phyloP scores from a whole-genome alignment of 2,113 vertebrate species.

The Peromyscus maniculatus region DNA sequence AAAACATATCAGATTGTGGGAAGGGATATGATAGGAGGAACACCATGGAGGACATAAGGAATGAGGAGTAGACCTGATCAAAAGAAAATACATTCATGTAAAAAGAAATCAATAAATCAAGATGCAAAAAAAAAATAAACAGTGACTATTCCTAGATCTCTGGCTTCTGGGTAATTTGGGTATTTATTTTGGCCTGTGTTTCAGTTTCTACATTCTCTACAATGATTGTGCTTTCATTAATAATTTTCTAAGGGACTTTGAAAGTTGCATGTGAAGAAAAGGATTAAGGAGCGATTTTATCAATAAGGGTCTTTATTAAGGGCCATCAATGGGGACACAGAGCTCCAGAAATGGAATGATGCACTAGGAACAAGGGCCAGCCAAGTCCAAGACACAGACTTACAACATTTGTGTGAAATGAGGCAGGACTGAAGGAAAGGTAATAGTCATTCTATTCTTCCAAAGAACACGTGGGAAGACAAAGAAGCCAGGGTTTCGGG shows the following conservation, averaged over 20 bases:
- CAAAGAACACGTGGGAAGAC: not conserved
- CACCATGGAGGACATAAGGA: not conserved
- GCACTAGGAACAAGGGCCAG: not conserved
- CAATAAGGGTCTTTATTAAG: not conserved
- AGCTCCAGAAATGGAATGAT: not conserved
- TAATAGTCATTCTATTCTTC: not conserved
- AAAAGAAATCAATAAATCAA: not conserved
- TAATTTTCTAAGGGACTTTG: slow-evolving; percentile 1
- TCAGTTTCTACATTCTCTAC: slow-evolving; percentile 46
- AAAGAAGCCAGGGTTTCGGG: not conserved
- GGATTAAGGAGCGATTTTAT: not conserved
- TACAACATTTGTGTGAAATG: not conserved
- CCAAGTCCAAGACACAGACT: not conserved
- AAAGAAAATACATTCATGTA: not conserved
- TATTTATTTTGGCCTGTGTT: not conserved
- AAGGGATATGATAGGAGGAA: too few species aligned
- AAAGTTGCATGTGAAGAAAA: not conserved
- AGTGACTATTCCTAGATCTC: not conserved
- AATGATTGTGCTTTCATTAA: not conserved
- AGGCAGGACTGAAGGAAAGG: not conserved
- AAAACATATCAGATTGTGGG: not conserved
- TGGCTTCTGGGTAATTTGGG: not conserved
- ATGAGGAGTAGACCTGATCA: not conserved
- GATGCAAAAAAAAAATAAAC: not conserved
- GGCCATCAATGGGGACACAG: not conserved